A percentile compares a stretch with the other conserved stretches of the same genome.
These are phyloP conservation scores for Cryptocheilus praepositus DNA, from an alignment of 2,888 invertebrate genomes.

Conservation along the genomic window DNA sequence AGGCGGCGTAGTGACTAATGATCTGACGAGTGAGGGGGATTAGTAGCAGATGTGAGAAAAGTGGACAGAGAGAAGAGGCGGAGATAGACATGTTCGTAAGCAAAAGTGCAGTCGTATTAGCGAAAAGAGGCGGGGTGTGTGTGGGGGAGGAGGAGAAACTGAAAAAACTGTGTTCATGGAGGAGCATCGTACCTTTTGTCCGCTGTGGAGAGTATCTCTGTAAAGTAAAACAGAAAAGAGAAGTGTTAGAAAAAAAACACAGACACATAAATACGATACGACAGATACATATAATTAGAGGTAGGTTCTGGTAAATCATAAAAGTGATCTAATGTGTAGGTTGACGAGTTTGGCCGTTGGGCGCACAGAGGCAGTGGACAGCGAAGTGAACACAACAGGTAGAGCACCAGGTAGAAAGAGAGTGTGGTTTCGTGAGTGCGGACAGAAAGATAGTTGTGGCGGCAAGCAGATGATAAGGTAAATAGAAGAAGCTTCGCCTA, in stretches of 20 bases:
- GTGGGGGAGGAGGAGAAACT: constrained; percentile 15
- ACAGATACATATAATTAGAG: constrained; percentile 20
- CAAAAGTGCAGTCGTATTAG: constrained; percentile 12
- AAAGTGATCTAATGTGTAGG: neutral
- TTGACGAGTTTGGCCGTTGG: neutral
- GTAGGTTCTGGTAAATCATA: constrained; percentile 2
- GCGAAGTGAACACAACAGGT: neutral
- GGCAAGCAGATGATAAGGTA: neutral
- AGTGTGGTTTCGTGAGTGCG: constrained; percentile 15
- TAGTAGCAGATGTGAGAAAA: constrained; percentile 15
- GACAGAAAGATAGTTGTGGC: constrained; percentile 8
- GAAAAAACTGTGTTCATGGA: constrained; percentile 49
- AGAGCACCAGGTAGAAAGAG: neutral
- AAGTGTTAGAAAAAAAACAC: constrained; percentile 69
- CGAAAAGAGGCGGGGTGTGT: constrained; percentile 22
- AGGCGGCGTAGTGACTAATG: too few species aligned
- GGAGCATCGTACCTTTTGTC: constrained; percentile 71
- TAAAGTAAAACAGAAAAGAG: constrained; percentile 72
- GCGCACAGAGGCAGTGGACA: neutral
- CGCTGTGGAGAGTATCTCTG: constrained; percentile 73
- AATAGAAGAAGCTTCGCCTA: neutral
- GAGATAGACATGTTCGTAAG: neutral
- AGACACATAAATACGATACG: constrained; percentile 49
- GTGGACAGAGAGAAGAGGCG: neutral
- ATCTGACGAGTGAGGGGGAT: too few species aligned